Evolutionary conservation across 2,113 vertebrate species (phyloP).

Genomic region (Sus scrofa): T2T-Sscrofa CM000822.6:7772501-7773000

Average conservation of each 20-base stretch:
- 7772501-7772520: neutral
- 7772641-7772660: neutral
- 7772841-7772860: conserved; percentile 73
- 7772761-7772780: neutral
- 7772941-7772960: conserved; percentile 72
- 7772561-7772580: neutral
- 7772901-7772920: conserved; percentile 64
- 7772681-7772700: neutral
- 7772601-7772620: neutral
- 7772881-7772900: conserved; percentile 76
- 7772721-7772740: neutral
- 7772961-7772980: conserved; percentile 60
- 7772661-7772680: neutral
- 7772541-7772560: neutral
- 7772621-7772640: neutral
- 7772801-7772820: conserved; percentile 55
- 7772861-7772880: conserved; percentile 73
- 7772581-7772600: accelerated
- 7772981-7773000: neutral
- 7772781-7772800: conserved; percentile 31
- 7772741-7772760: neutral
- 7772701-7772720: neutral
- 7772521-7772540: neutral
- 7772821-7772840: conserved; percentile 72
- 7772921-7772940: conserved; percentile 74